Evolutionary conservation across 2,797 vertebrate species (phyloP).

Genomic region (Myiotriccus ornatus): DNA sequence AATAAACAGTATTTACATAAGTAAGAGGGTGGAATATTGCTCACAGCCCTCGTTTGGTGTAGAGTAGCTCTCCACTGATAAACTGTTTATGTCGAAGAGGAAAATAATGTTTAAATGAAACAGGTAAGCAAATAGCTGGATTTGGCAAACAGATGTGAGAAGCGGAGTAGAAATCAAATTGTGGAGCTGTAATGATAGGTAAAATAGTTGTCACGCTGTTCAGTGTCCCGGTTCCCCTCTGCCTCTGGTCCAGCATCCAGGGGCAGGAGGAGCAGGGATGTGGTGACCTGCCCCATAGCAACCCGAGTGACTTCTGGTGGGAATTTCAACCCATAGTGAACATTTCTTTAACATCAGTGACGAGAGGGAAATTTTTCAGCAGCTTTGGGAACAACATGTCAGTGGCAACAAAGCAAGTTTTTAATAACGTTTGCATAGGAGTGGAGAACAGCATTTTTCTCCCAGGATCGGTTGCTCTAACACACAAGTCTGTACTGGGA

Average conservation of each 20-base stretch:
- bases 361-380: not conserved
- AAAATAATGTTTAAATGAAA: conserved; percentile 20
- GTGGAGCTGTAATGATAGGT: not conserved
- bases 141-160: conserved; percentile 14
- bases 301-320: not conserved
- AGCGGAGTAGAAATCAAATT: not conserved
- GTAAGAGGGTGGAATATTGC: conserved; percentile 45
- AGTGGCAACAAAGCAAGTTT: conserved; percentile 11
- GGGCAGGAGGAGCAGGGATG: not conserved
- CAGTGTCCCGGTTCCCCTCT: not conserved
- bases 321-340: not conserved
- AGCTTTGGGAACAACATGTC: not conserved
- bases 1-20: conserved; percentile 34
- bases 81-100: conserved; percentile 2
- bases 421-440: not conserved
- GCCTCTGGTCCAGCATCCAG: not conserved
- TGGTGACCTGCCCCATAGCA: not conserved
- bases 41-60: not conserved
- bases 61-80: conserved; percentile 44
- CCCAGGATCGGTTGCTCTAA: not conserved
- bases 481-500: not conserved
- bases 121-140: not conserved
- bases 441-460: not conserved
- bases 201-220: not conserved
- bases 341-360: not conserved